Conservation (phyloP, 2,113 vertebrate species). For the Sinocyclocheilus anshuiensis region DNA sequence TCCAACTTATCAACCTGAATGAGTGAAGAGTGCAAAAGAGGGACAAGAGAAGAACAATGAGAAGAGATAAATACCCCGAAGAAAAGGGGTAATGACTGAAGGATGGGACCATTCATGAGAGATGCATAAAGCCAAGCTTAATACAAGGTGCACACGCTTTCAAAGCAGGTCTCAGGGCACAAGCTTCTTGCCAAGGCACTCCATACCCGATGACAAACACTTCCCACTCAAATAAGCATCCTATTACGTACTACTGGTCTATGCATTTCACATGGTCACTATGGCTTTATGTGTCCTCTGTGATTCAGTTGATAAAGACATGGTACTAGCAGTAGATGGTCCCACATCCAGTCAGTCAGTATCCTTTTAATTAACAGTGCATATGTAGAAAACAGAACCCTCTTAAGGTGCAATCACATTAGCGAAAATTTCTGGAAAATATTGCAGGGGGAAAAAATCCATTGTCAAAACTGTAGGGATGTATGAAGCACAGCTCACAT, state of each 20-base stretch:
- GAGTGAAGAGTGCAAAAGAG: slow-evolving; percentile 32
- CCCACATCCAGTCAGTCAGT: slow-evolving; percentile 77
- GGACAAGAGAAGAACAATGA: slow-evolving; percentile 7
- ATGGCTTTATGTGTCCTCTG: no score
- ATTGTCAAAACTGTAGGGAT: neutral
- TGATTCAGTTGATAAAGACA: slow-evolving; percentile 32
- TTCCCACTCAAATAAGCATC: neutral
- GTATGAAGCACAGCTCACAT: neutral
- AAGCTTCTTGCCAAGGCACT: slow-evolving; percentile 41
- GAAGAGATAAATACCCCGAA: slow-evolving; percentile 19
- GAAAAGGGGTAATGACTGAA: slow-evolving; percentile 68
- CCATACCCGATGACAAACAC: slow-evolving; percentile 20
- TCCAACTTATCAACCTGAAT: slow-evolving; percentile 97
- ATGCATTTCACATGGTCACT: neutral
- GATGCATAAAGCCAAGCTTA: slow-evolving; percentile 75
- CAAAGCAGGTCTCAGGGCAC: slow-evolving; percentile 46
- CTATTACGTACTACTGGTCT: neutral
- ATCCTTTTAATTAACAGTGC: slow-evolving; percentile 50
- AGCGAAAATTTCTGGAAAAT: neutral
- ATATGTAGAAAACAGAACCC: slow-evolving; percentile 80
- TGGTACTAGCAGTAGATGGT: slow-evolving; percentile 68
- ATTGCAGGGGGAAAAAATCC: neutral
- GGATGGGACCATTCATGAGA: slow-evolving; percentile 79
- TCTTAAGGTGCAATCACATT: slow-evolving; percentile 15
- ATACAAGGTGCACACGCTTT: slow-evolving; percentile 62